Conservation (phyloP, 2,888 invertebrate species). For the Trichogramma evanescens region DNA sequence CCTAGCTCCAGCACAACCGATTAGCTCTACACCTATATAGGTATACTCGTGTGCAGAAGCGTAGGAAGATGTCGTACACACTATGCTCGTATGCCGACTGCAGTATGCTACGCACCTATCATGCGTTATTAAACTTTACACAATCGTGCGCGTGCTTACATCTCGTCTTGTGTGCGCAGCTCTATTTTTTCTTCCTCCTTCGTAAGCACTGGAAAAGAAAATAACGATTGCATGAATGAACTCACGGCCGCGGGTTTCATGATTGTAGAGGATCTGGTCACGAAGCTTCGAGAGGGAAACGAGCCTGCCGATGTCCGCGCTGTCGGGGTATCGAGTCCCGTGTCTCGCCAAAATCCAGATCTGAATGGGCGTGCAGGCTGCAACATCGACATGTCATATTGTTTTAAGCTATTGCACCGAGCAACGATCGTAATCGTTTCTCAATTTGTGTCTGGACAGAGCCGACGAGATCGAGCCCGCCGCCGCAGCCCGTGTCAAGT, state of each 20-base stretch:
- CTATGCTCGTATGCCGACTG: no score
- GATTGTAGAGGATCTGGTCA: slow-evolving; percentile 59
- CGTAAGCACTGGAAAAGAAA: no score
- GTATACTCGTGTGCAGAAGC: neutral
- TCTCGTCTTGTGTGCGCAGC: no score
- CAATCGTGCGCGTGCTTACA: no score
- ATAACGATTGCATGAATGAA: slow-evolving; percentile 9
- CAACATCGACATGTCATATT: neutral
- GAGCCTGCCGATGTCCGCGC: slow-evolving; percentile 52
- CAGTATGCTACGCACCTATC: no score
- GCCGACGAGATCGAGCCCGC: no score
- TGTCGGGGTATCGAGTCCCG: slow-evolving; percentile 62
- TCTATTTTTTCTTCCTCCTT: no score
- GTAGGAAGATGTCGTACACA: neutral
- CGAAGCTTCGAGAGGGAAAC: slow-evolving; percentile 54
- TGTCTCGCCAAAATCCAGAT: slow-evolving; percentile 68
- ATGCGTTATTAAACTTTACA: no score
- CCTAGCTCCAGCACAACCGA: neutral
- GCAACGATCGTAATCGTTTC: no score
- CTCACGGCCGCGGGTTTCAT: slow-evolving; percentile 53
- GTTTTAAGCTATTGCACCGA: no score
- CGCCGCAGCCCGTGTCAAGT: no score
- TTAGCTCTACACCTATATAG: neutral
- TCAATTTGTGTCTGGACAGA: no score
- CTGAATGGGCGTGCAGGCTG: slow-evolving; percentile 65